Evolutionary conservation across 2,113 vertebrate species (phyloP).

Genomic region (Tetraodon nigroviridis): DNA sequence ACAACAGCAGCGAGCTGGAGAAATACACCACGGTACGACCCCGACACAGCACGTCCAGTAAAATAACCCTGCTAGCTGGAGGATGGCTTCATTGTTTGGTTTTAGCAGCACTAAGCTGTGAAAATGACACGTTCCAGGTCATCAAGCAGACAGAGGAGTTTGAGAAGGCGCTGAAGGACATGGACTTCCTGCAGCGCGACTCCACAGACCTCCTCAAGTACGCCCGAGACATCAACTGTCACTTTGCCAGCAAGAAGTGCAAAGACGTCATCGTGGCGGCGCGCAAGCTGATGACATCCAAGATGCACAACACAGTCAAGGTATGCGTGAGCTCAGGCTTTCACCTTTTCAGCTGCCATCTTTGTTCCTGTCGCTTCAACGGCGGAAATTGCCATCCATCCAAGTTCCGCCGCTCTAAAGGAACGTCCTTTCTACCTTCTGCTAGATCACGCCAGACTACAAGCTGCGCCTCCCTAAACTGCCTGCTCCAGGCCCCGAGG

Average conservation of each 20-base stretch:
- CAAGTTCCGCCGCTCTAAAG: neutral
- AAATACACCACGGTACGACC: conserved; percentile 83
- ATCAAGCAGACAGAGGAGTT: conserved; percentile 90
- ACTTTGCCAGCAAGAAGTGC: conserved; percentile 97
- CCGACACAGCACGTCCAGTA: neutral
- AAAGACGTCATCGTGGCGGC: conserved; percentile 91
- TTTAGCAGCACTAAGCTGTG: neutral
- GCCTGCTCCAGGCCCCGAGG: conserved; percentile 58
- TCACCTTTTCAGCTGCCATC: no score
- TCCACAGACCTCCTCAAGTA: conserved; percentile 88
- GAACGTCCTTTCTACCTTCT: no score
- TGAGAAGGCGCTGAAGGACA: conserved; percentile 82
- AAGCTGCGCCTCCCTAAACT: conserved; percentile 76
- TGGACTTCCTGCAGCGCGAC: conserved; percentile 82
- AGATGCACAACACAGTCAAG: conserved; percentile 95
- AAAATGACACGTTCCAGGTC: conserved; percentile 70
- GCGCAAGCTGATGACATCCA: conserved; percentile 91
- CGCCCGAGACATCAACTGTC: conserved; percentile 86
- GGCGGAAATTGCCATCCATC: neutral
- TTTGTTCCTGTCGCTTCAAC: no score
- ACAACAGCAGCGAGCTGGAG: conserved; percentile 86
- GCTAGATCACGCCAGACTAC: conserved; percentile 82
- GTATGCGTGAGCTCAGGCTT: conserved; percentile 53
- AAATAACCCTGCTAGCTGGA: neutral
- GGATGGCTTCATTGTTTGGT: neutral